Conservation (phyloP, 2,888 invertebrate genomes). For the Desoria tigrina region DNA sequence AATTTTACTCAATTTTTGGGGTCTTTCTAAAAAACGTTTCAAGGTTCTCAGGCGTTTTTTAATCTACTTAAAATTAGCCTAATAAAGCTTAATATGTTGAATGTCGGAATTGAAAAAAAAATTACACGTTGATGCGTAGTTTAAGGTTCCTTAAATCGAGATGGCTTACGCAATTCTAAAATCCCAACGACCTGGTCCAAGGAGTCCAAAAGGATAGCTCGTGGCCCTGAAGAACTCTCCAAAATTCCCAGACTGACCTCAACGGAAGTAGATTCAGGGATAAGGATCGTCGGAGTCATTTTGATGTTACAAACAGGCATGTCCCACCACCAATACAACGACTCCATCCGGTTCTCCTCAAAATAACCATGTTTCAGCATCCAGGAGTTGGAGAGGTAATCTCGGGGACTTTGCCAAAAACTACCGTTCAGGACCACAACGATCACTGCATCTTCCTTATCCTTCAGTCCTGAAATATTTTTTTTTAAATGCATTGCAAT, state of each 20-base stretch:
- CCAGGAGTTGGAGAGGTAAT: conserved; percentile 25
- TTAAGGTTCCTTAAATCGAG: too few relatives aligned
- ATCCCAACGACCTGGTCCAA: too few relatives aligned
- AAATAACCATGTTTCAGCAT: conserved; percentile 23
- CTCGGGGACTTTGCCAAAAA: conserved; percentile 4
- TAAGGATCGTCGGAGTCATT: neutral
- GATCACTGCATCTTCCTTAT: neutral
- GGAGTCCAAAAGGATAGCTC: neutral
- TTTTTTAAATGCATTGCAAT: too few relatives aligned
- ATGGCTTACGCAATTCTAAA: too few relatives aligned
- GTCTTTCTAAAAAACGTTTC: too few relatives aligned
- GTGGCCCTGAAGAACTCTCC: neutral
- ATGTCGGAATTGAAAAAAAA: too few relatives aligned
- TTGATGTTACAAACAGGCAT: conserved; percentile 27
- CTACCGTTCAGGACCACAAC: conserved; percentile 24
- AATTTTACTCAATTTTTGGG: too few relatives aligned
- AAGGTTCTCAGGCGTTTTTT: too few relatives aligned
- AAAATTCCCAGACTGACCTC: neutral
- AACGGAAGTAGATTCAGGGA: neutral
- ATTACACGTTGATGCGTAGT: too few relatives aligned
- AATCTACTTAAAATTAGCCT: too few relatives aligned
- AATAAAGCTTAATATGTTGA: too few relatives aligned
- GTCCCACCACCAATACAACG: conserved; percentile 34
- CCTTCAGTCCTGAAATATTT: neutral
- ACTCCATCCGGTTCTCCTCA: conserved; percentile 38